phyloP scores from a whole-genome alignment of 2,113 vertebrate genomes.

The Bostrychus sinensis region DNA sequence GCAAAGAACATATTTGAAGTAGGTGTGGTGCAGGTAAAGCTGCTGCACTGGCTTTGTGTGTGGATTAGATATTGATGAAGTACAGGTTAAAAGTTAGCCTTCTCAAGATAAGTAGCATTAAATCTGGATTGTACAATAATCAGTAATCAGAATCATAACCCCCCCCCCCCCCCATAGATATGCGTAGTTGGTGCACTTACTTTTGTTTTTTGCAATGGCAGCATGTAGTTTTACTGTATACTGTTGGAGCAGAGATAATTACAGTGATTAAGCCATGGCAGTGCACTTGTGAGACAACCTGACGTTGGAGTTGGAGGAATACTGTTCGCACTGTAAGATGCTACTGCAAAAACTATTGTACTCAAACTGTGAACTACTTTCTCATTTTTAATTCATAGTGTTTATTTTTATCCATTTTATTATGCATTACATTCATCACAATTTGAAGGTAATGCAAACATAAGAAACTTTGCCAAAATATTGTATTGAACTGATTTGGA shows the following conservation, averaged over 20 bases:
- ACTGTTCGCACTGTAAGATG: neutral
- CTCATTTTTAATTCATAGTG: neutral
- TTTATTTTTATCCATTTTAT: neutral
- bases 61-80: too few species aligned
- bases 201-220: neutral
- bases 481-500: conserved; percentile 21
- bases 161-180: too few species aligned
- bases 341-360: neutral
- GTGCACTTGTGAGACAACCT: neutral
- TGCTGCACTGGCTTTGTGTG: neutral
- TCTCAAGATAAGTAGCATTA: neutral
- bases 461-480: neutral
- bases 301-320: neutral
- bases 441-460: neutral
- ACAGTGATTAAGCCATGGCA: neutral
- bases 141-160: too few species aligned
- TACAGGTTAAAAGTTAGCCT: neutral
- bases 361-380: too few species aligned
- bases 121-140: too few species aligned
- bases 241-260: too few species aligned
- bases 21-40: conserved; percentile 5
- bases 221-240: neutral
- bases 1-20: conserved; percentile 15
- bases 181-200: too few species aligned
- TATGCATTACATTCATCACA: neutral